Evolutionary conservation across 1,140 invertebrate genomes (phyloP).

Genomic region (Pseudomyrmex flavicornis): DNA sequence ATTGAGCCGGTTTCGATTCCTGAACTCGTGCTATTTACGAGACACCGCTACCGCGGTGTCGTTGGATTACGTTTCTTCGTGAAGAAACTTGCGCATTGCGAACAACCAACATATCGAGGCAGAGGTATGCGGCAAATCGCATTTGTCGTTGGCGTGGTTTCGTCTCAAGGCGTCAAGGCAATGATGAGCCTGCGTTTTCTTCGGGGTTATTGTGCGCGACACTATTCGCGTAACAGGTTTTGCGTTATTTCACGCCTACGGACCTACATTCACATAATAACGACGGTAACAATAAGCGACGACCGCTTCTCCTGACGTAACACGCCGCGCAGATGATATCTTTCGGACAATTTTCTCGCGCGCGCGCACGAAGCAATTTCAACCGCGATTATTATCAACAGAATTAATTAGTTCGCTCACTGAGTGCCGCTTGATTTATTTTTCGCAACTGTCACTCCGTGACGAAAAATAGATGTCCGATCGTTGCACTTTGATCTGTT

Average conservation of each 20-base stretch:
- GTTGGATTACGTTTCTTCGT: too few relatives aligned
- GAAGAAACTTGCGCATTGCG: too few relatives aligned
- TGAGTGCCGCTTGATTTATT: too few relatives aligned
- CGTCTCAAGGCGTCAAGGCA: slow-evolving; percentile 20
- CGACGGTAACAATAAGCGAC: slow-evolving; percentile 20
- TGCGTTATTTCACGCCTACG: slow-evolving; percentile 53
- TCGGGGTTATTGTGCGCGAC: slow-evolving; percentile 37
- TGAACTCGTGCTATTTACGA: not conserved
- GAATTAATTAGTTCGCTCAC: too few relatives aligned
- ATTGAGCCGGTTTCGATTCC: slow-evolving; percentile 12
- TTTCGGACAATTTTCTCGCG: slow-evolving; percentile 34
- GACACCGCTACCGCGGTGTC: too few relatives aligned
- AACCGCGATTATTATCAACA: too few relatives aligned
- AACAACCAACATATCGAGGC: too few relatives aligned
- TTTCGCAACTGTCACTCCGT: not conserved
- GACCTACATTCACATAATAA: slow-evolving; percentile 39
- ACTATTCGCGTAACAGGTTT: slow-evolving; percentile 57
- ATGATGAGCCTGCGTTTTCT: slow-evolving; percentile 59
- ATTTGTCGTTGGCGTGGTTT: not conserved
- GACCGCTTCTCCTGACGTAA: slow-evolving; percentile 35
- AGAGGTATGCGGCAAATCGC: not conserved
- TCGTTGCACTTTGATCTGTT: slow-evolving; percentile 18
- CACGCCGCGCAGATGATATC: slow-evolving; percentile 25
- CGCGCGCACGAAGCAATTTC: too few relatives aligned
- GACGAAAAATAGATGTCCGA: not conserved